A percentile compares a stretch with the other conserved stretches of the same genome.
phyloP scores from a whole-genome alignment of 2,113 vertebrate genomes.

The Colius striatus region DNA sequence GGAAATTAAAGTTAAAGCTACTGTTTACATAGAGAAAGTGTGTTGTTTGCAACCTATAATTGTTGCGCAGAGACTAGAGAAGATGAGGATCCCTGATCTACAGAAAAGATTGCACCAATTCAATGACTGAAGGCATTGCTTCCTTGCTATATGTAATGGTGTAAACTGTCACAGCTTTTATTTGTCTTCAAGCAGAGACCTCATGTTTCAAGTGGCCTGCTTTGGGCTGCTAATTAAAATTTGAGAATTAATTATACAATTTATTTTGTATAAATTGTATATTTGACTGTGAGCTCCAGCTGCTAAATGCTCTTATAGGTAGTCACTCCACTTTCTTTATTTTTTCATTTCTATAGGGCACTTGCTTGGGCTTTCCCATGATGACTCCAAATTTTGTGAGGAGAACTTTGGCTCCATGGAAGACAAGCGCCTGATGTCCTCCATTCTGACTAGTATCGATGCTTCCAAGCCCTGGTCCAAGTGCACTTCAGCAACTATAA shows the following conservation, averaged over 20 bases:
- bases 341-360: constrained; percentile 81
- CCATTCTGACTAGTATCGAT: constrained; percentile 95
- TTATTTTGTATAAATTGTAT: not conserved
- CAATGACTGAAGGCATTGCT: not conserved
- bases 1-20: not conserved
- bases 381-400: constrained; percentile 98
- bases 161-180: not conserved
- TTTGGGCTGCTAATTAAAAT: not conserved
- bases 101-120: not conserved
- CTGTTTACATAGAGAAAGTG: not conserved
- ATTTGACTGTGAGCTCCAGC: not conserved
- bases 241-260: not conserved
- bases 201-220: not conserved
- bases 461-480: constrained; percentile 98
- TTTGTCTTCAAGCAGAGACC: not conserved
- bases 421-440: constrained; percentile 98
- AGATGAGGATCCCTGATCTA: not conserved
- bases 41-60: not conserved
- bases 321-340: not conserved
- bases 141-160: not conserved
- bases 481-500: constrained; percentile 96
- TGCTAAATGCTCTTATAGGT: not conserved
- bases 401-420: constrained; percentile 93
- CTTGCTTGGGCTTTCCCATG: constrained; percentile 95
- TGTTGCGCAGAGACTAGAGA: not conserved